Conservation (phyloP, 2,888 invertebrate genomes). For the Lepidocyrtoides sp. region DNA sequence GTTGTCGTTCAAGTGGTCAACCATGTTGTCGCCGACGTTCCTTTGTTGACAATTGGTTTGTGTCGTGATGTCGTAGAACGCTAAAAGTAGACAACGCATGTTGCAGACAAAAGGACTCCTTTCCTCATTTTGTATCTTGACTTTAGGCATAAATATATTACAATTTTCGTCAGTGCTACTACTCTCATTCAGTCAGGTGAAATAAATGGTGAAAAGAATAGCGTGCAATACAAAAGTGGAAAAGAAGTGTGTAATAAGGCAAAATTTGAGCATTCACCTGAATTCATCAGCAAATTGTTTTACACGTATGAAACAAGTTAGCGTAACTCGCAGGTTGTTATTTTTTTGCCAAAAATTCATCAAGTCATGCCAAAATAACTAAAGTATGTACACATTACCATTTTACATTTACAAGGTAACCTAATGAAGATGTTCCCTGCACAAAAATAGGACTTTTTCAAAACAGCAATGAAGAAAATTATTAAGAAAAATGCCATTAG, state of each 20-base stretch:
- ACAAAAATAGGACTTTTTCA: conserved; percentile 1
- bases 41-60: conserved; percentile 34
- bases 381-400: not conserved
- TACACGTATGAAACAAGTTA: not conserved
- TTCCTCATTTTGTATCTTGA: conserved; percentile 58
- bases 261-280: not conserved
- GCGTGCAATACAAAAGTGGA: not conserved
- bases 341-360: conserved; percentile 16
- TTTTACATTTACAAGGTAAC: not conserved
- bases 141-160: not conserved
- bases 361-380: not conserved
- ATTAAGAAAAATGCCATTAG: not conserved
- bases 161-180: not conserved
- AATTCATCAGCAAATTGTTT: not conserved
- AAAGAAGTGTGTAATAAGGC: not conserved
- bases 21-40: conserved; percentile 38
- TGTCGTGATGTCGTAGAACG: conserved; percentile 53
- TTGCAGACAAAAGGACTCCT: conserved; percentile 7
- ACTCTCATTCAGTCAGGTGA: not conserved
- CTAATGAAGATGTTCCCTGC: not conserved
- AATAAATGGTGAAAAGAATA: conserved; percentile 28
- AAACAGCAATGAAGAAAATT: not conserved
- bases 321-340: not conserved
- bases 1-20: conserved; percentile 57
- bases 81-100: conserved; percentile 13